Base-by-base conservation (phyloP, 1,140 invertebrate genomes). In the Scaptomyza montana region DNA sequence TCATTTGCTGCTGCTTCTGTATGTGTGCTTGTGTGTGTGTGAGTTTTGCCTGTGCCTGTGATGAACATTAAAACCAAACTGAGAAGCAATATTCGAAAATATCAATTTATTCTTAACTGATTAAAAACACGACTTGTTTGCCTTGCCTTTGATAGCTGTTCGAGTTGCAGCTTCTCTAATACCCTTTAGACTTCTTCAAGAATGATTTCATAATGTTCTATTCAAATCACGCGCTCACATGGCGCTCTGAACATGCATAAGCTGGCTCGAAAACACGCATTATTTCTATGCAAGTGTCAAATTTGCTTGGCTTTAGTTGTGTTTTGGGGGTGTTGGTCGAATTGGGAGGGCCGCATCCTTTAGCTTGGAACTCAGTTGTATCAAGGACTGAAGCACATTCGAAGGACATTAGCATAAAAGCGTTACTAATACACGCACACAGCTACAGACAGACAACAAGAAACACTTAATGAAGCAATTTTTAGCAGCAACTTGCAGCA, bases 381-480 rank as follows among this genome's bases (percentile, higher is more conserved):
- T 54, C 13, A 41, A 43, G 51, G 43, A 50, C 50, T 16, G 47
- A 2, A 3, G 49, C 77, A 50, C 46, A 74, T 55, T 82, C 68
- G 84, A 89, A 87, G 84, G 78, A 89, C 79, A 87, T 87, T 87
- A 82, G 84, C 78, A 87, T 87, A 89, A 87, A 89, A 89, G 82
- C 82, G 82, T 87, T 73, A 82, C 71, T 82, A 87, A 86, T 87
- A 87, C 78, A 33, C 2, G 4, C 30, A 33, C 7, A 82, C 71
- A 78, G 68, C 61, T 56, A 64, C 65, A 55, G 66, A 80, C 72
- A 75, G 64, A 75, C 71, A 86, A 86, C 82, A 87, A 87, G 82
- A 87, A 87, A 89, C 79, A 87, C 82, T 89, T 87, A 87, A 87
- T 87, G 82, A 87, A 87, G 82, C 82, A 87, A 87, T 87, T 89